Base-by-base conservation (phyloP, 2,113 vertebrate genomes). In the Procavia capensis region DNA sequence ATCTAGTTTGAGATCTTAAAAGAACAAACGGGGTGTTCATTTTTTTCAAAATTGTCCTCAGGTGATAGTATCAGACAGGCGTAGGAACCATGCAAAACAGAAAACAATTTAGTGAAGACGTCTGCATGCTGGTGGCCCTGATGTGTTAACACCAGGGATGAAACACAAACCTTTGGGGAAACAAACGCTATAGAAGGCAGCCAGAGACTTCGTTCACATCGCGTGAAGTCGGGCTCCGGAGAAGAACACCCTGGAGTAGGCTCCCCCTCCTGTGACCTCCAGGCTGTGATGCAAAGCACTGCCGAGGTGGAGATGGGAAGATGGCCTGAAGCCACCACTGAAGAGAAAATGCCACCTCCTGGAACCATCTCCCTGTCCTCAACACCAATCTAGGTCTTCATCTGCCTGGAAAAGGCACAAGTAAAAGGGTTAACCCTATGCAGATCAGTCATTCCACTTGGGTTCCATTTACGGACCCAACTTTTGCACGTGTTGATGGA, bases 1-100 rank as follows among this genome's bases (percentile, higher is more conserved):
- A 82, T 96, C 47, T 70, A 41, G 57, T 88, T 78, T 86, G 72
- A 95, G 76, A 43, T 89, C 86, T 66, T 43, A 24, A 96, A 97
- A 90, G 70, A 80, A 66, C 39, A 88, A 88, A 39, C 61, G 27
- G 68, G 31, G 34, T 79, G 68, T 64, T 89, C 83, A 66, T 45
- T 96, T 91, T 95, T 83, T 94, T 95, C 76, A 66, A 94, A 90
- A 83, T 91, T 93, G 89, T 90, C 91, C 61, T 68, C 68, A 80
- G 76, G 63, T 79, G 43, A 87, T 91, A 59, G 83, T 54, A 91
- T 95, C 80, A 89, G 43, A 79, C 29, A 39, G 61, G 39, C 74
- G 81, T 29, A 19, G 59, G 61, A 88, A 81, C 63, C 84, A 66
- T 63, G 93, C 45, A 79, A 85, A 50, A 83, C n/a, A 22, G 59